Evolutionary conservation across 2,797 vertebrate genomes (phyloP), one percentile per base, ranked within the genome.

Genomic region (Neosilurus mollespiculum): DNA sequence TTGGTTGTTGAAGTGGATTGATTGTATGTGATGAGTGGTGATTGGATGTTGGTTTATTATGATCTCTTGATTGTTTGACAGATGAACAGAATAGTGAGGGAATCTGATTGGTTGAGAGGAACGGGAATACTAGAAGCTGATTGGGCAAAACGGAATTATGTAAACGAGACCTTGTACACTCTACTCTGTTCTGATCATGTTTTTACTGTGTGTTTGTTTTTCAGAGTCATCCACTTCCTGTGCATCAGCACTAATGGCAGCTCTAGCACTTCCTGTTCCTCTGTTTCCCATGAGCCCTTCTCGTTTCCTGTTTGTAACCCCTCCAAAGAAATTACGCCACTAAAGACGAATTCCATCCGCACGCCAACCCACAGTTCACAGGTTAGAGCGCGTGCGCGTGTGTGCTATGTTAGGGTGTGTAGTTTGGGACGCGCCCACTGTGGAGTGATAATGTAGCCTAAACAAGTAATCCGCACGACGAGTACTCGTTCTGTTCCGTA

Each of bases 291-390:
- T 18, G 43, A 88, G 88, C 92, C 88, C 84, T 83, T 91, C 89
- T 91, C 90, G 90, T 90, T 95, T 90, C 95, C 94, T 78, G 93
- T 95, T 93, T 96, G 96, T 90, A 97, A 98, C 94, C 95, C 96
- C 90, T 96, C 96, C 90, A 96, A 97, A 69, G 97, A 99, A 95
- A 96, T 98, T 93, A 97, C 97, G 90, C 97, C 97, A 20, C 92
- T 99, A 94, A 98, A 97, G 93, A 95, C 97, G 94, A 96, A 96
- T 75, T 65, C 11, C n/a, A 22, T 53, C 16, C 20, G 56, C 93
- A 93, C 85, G 91, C 93, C 89, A 90, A 93, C 87, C 94, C 95
- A 92, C 93, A 92, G 71, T 94, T 93, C 69, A 85, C 95, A 93
- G 96, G 96, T 96, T 91, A 94, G 93, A 81, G 30, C 0, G 7